phyloP scores from a whole-genome alignment of 2,797 vertebrate genomes.

The Scomberomorus guttatus region DNA sequence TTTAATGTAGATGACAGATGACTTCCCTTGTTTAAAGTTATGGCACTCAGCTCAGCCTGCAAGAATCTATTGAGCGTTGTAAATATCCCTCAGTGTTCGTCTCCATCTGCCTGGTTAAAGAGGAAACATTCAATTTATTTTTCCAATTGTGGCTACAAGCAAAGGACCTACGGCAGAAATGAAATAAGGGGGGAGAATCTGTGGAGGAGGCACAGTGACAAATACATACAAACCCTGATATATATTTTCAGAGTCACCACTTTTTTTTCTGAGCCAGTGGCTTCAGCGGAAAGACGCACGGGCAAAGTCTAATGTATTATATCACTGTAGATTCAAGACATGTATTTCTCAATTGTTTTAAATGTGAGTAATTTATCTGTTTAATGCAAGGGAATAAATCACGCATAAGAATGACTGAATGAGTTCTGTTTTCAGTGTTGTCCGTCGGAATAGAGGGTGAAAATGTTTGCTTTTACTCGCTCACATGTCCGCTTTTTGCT shows the following conservation, averaged over 20 bases:
- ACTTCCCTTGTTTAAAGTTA: conserved; percentile 34
- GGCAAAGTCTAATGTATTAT: conserved; percentile 72
- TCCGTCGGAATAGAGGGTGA: conserved; percentile 24
- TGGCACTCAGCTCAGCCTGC: conserved; percentile 30
- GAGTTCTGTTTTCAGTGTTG: conserved; percentile 51
- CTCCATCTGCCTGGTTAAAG: conserved; percentile 73
- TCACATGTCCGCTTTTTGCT: neutral
- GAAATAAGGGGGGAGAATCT: conserved; percentile 22
- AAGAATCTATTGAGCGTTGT: conserved; percentile 78
- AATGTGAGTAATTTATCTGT: conserved; percentile 90
- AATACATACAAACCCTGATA: conserved; percentile 36
- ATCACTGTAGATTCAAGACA: conserved; percentile 78
- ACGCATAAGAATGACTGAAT: conserved; percentile 64
- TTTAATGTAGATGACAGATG: conserved; percentile 21
- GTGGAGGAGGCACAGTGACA: conserved; percentile 31
- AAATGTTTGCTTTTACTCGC: neutral
- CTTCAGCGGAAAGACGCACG: conserved; percentile 42
- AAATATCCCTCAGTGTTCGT: conserved; percentile 84
- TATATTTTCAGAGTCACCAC: conserved; percentile 20
- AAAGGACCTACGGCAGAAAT: conserved; percentile 49
- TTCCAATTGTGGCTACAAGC: conserved; percentile 62
- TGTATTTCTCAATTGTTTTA: conserved; percentile 84
- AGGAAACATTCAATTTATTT: conserved; percentile 58
- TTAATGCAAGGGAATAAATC: conserved; percentile 87
- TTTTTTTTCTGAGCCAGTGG: conserved; percentile 48